Base-by-base conservation (phyloP, 2,888 invertebrate genomes). In the Sinopyrophorus schimmeli region DNA sequence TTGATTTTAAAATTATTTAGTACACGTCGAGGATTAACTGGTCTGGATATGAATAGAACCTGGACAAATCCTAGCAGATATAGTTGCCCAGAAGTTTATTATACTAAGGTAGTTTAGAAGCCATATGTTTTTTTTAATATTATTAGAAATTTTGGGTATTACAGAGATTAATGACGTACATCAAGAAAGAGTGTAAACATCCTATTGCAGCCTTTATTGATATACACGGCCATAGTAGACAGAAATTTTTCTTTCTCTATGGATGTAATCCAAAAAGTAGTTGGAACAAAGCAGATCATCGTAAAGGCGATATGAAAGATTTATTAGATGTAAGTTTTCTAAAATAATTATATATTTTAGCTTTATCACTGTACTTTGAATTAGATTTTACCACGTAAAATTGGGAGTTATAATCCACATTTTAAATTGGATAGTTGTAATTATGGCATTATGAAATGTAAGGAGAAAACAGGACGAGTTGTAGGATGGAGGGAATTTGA, bases 401-500 rank as follows among this genome's bases (percentile, higher is more conserved):
- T 59, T 18, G 44, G 48, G 14, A 20, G 17, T 5, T 35, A 32
- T 18, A 56, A 60, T 34, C 50, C 53, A 12, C 47, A 60, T 47
- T 48, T 63, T 46, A 57, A 56, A 24, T 9, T 54, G 24, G 39
- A 47, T 5, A 59, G 43, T 28, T 63, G 63, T 24, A 57, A 54
- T 53, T 92, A 87, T 74, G 78, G 82, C 48, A 83, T 92, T 54
- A 87, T 89, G 67, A 79, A 86, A 37, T 80, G 82, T 59, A 81
- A 90, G 53, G 92, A 92, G 75, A 80, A 87, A 51, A 91, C 92
- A 1, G 92, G 90, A 3, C 77, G 92, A 32, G 88, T 92, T 54
- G 87, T 90, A 1, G 82, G 90, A 43, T 92, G 92, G 92, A 75
- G 92, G 37, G 87, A 92, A 69, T 83, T 91, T 53, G 86, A 86